Evolutionary conservation across 2,797 vertebrate genomes (phyloP).

Genomic region (Spheniscus humboldti): DNA sequence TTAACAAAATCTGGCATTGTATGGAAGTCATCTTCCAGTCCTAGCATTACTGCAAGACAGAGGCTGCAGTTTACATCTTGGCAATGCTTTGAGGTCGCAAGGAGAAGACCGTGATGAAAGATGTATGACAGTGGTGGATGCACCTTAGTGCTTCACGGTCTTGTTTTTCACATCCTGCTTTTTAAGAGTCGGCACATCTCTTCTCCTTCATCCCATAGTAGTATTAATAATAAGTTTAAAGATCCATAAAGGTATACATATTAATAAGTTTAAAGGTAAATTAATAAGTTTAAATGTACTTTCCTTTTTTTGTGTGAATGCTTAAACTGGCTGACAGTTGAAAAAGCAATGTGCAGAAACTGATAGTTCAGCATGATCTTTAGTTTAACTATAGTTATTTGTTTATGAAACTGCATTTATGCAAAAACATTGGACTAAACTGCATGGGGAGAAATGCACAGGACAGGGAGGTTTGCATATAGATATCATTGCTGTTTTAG

Average conservation of each 20-base stretch:
- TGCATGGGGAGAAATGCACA: neutral
- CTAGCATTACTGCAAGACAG: neutral
- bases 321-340: neutral
- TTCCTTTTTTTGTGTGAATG: neutral
- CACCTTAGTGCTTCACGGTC: neutral
- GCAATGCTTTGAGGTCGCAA: neutral
- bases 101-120: neutral
- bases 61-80: neutral
- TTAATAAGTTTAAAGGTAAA: neutral
- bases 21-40: neutral
- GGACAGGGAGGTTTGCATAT: neutral
- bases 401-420: neutral
- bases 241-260: neutral
- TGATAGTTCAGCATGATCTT: neutral
- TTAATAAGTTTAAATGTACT: neutral
- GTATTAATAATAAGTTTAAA: neutral
- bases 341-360: neutral
- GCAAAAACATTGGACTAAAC: neutral
- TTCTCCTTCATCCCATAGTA: neutral
- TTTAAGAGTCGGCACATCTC: neutral
- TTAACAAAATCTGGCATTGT: neutral
- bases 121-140: neutral
- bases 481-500: neutral
- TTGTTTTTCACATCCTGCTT: neutral
- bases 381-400: neutral